phyloP scores from a whole-genome alignment of 2,113 vertebrate genomes.

The Alligator mississippiensis region DNA sequence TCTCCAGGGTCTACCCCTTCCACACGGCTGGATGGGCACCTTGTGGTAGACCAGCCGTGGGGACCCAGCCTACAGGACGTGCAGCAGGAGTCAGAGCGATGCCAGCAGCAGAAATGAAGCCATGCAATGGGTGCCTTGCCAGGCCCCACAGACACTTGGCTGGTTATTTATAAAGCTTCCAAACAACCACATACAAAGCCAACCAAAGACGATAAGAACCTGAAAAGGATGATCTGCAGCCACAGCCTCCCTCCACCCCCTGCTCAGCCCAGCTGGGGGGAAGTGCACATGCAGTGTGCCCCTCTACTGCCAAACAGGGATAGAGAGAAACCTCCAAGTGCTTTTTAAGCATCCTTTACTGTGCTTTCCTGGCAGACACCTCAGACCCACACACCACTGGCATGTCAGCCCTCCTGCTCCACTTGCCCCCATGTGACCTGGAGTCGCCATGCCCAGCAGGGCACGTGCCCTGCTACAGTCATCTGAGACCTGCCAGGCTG shows the following conservation, averaged over 20 bases:
- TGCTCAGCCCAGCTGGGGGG: background rate
- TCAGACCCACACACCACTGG: too few species aligned
- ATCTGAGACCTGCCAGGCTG: background rate
- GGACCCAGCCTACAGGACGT: background rate
- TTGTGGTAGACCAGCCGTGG: background rate
- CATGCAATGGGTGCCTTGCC: background rate
- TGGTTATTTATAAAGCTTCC: background rate
- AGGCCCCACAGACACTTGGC: background rate
- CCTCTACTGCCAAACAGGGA: background rate
- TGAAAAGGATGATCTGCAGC: too few species aligned
- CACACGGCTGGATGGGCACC: background rate
- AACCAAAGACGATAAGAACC: background rate
- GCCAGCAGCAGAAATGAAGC: background rate
- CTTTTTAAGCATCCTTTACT: background rate
- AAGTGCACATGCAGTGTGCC: background rate
- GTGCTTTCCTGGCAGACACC: too few species aligned
- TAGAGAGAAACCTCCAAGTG: background rate
- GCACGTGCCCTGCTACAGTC: background rate
- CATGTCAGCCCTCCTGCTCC: background rate
- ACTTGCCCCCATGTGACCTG: too few species aligned
- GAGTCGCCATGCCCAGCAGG: background rate
- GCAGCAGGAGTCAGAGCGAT: too few species aligned
- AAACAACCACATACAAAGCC: background rate
- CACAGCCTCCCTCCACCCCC: too few species aligned
- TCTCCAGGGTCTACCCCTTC: background rate